These are phyloP conservation scores for Dolichomitus sp. DNA, from an alignment of 2,888 invertebrate genomes.

Conservation along the genomic window DNA sequence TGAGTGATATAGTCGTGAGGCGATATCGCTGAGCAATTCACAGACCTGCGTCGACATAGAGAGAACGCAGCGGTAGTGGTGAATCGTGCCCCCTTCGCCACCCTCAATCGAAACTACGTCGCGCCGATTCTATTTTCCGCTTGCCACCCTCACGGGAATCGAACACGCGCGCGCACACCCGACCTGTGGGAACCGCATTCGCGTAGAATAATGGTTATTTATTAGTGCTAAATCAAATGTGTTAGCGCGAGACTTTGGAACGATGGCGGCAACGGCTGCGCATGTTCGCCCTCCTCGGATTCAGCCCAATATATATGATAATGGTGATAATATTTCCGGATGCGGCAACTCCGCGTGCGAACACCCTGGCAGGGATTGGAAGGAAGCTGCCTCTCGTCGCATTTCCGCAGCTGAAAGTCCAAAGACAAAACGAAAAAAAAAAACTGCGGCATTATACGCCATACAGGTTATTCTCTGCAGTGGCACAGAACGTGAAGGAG, in stretches of 20 bases:
- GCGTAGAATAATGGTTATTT: slow-evolving; percentile 85
- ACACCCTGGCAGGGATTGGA: slow-evolving; percentile 55
- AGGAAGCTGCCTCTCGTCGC: slow-evolving; percentile 58
- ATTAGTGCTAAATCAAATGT: slow-evolving; percentile 85
- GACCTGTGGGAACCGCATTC: slow-evolving; percentile 70
- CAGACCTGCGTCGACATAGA: slow-evolving; percentile 49
- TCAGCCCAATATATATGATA: slow-evolving; percentile 84
- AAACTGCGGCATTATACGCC: too few species aligned
- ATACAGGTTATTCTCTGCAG: not conserved
- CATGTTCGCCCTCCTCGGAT: slow-evolving; percentile 64
- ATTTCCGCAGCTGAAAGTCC: slow-evolving; percentile 30
- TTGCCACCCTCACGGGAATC: slow-evolving; percentile 67
- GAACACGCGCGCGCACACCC: slow-evolving; percentile 29
- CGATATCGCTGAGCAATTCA: slow-evolving; percentile 53
- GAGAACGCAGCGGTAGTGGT: slow-evolving; percentile 57
- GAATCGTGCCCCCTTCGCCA: slow-evolving; percentile 74
- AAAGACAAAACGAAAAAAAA: slow-evolving; percentile 57
- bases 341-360: slow-evolving; percentile 77
- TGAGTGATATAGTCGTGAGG: slow-evolving; percentile 46
- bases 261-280: slow-evolving; percentile 32
- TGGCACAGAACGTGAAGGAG: slow-evolving; percentile 27
- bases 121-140: slow-evolving; percentile 85
- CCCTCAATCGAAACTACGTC: slow-evolving; percentile 83
- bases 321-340: slow-evolving; percentile 84
- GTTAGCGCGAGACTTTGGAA: slow-evolving; percentile 77